phyloP scores from a whole-genome alignment of 2,888 invertebrate genomes.

The Brachypterus glaber region DNA sequence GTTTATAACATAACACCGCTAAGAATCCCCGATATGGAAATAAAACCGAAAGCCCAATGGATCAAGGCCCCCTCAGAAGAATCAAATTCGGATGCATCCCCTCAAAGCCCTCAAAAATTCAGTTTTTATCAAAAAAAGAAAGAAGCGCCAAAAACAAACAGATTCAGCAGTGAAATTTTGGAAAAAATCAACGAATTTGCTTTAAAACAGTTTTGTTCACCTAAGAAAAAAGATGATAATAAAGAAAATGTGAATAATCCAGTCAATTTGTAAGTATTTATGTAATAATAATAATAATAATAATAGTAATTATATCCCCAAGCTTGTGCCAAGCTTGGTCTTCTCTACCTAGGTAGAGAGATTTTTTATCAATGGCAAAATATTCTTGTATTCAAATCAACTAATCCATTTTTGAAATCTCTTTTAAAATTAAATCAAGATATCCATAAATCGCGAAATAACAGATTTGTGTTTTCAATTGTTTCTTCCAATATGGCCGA shows the following conservation, averaged over 20 bases:
- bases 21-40: slow-evolving; percentile 29
- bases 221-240: slow-evolving; percentile 5
- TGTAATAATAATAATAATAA: no score
- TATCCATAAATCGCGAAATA: no score
- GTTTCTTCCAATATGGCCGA: no score
- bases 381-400: no score
- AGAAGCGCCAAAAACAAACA: neutral
- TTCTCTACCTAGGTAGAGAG: no score
- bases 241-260: slow-evolving; percentile 6
- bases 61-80: slow-evolving; percentile 18
- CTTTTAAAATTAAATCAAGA: no score
- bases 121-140: neutral
- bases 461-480: no score
- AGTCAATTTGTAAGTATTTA: no score
- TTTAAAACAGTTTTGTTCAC: slow-evolving; percentile 14
- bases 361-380: no score
- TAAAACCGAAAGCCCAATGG: slow-evolving; percentile 33
- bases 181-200: slow-evolving; percentile 19
- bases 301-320: no score
- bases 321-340: no score
- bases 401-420: no score
- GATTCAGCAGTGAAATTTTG: slow-evolving; percentile 11
- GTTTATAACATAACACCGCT: slow-evolving; percentile 29
- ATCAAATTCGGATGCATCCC: neutral
- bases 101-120: neutral